Evolutionary conservation across 2,113 vertebrate species (phyloP).

Genomic region (Malurus cyaneus): DNA sequence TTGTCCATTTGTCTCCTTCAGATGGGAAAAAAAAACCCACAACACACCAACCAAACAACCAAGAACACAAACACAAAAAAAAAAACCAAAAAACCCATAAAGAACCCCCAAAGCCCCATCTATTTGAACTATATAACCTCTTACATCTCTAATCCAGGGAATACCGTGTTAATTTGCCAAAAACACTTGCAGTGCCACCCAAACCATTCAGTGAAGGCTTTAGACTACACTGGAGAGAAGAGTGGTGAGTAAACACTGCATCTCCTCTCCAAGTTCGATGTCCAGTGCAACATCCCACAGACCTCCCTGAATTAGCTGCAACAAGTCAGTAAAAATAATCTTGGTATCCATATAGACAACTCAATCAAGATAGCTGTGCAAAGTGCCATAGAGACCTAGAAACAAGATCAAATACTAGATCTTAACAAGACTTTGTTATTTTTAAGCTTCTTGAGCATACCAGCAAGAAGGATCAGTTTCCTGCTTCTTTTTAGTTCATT

Average conservation of each 20-base stretch:
- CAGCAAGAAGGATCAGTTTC: neutral
- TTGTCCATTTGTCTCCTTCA: neutral
- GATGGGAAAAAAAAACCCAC: neutral
- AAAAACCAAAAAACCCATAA: neutral
- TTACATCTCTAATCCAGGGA: neutral
- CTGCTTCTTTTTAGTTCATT: neutral
- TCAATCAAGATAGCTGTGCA: neutral
- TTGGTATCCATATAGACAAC: neutral
- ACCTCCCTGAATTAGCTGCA: neutral
- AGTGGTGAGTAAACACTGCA: neutral
- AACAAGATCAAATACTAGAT: neutral
- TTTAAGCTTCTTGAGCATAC: neutral
- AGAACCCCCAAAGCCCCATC: neutral
- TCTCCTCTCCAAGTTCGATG: neutral
- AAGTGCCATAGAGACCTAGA: neutral
- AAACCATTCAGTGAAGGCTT: neutral
- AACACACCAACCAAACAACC: neutral
- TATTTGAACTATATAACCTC: neutral
- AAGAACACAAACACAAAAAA: neutral
- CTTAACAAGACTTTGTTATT: neutral
- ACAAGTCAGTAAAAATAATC: neutral
- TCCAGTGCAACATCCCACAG: neutral
- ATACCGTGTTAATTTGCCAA: neutral
- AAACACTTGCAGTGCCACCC: neutral
- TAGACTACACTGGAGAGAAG: neutral